Base-by-base conservation (phyloP, 1,140 invertebrate genomes). In the Tetragnatha versicolor region DNA sequence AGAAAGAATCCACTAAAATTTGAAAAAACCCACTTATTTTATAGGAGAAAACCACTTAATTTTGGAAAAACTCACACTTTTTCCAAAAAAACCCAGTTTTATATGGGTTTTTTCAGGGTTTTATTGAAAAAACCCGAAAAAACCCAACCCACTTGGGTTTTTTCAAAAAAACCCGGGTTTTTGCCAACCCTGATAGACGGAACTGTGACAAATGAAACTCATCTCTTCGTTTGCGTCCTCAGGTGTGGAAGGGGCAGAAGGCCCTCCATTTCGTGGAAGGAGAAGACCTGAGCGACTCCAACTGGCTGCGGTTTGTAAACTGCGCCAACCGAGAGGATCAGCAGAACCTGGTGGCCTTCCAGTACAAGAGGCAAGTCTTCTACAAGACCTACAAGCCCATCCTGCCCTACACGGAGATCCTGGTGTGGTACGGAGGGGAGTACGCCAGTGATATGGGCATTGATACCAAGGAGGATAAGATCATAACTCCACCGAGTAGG, bases 271-370 rank as follows among this genome's bases (percentile, higher is more conserved):
- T 33, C 20, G 42, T 78, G 29, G 61, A 78, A 22, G 75, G 51
- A 12, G 25, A 0, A 3, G 47, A 35, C 33, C 12, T 31, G 12
- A 3, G 6, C 0, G 17, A 9, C 3, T 78, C 85, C n/a, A 90
- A 90, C 83, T 90, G 89, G 89, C 87, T 90, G 88, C 85, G 89
- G 3, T 90, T 87, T 80, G 87, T 90, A 0, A 90, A 90, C 83
- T 90, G 89, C 83, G 86, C 89, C 2, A 82, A 87, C 25, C 82
- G 85, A 73, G 85, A 85, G 69, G 72, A 79, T 49, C 88, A 89
- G 79, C 88, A 89, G 80, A 90, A 90, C 82, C 82, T 90, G 2
- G 82, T 87, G 3, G 88, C 89, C 0, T 90, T 88, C 81, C 89
- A 90, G 82, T 88, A 88, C 82, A 83, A 85, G 53, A 88, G 88